Evolutionary conservation across 2,113 vertebrate genomes (phyloP).

Genomic region (Vulpes lagopus): DNA sequence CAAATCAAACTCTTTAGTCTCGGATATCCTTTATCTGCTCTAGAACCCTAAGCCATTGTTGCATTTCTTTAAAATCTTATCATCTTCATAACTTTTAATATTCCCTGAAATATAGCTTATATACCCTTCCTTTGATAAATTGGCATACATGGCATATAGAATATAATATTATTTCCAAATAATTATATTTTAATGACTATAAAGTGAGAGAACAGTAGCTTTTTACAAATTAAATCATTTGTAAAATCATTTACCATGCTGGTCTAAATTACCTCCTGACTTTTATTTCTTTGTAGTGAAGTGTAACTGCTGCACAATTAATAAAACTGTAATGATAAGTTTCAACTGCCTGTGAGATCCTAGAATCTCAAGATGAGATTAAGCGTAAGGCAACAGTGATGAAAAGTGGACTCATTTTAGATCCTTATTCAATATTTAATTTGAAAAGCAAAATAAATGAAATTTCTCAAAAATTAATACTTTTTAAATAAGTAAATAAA

Average conservation of each 20-base stretch:
- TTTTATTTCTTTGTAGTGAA: conserved; percentile 46
- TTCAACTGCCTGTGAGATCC: background rate
- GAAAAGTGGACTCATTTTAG: background rate
- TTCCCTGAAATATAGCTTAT: background rate
- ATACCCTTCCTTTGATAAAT: conserved; percentile 40
- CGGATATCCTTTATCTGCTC: background rate
- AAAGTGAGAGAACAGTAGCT: conserved; percentile 18
- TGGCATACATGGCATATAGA: background rate
- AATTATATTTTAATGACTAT: conserved; percentile 24
- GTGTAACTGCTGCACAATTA: conserved; percentile 13
- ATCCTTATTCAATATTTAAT: conserved; percentile 5
- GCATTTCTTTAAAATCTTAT: background rate
- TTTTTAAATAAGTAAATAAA: conserved; percentile 20
- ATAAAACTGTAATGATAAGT: conserved; percentile 21
- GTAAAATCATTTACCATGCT: background rate
- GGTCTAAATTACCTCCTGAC: background rate
- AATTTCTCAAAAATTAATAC: conserved; percentile 58
- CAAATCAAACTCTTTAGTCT: background rate
- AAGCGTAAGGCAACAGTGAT: background rate
- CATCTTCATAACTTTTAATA: background rate
- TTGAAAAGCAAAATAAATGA: conserved; percentile 48
- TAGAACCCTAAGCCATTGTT: background rate
- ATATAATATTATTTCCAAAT: conserved; percentile 44
- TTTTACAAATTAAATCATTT: conserved; percentile 52
- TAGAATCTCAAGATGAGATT: background rate